Base-by-base conservation (phyloP, 2,113 vertebrate genomes). In the Urocolius indicus region DNA sequence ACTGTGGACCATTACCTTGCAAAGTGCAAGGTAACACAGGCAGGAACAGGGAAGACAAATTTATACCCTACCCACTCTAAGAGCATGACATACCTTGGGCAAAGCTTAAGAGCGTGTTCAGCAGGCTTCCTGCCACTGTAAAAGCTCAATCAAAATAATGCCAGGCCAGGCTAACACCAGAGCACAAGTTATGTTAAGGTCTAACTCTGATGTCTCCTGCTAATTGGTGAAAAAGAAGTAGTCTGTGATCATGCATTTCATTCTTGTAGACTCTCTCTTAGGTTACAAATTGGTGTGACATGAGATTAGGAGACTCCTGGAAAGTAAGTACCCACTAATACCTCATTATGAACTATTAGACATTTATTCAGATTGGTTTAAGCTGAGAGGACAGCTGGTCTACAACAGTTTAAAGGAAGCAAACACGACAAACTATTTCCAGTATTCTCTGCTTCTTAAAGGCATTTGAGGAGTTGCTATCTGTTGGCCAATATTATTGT, bases 291-390 rank as follows among this genome's bases (percentile, higher is more conserved):
- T 58, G 85, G 71, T 95, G 90, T 74, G 78, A 94, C 86, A 75
- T 66, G 89, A 91, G 69, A 87, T 92, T 94, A 95, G 58, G 49
- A 73, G 75, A 79, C 69, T 75, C 80, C 71, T 91, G 89, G 63
- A 88, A 93, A 88, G 72, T 46, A 93, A 95, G 75, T 89, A 84
- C 82, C 62, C 5, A 1, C 87, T 90, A 87, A 92, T 91, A 77
- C 67, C 95, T 95, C 85, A 83, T 95, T 96, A 95, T 81, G 69
- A 95, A 92, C 89, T 87, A 74, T 94, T 86, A 91, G 89, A 96
- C 57, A 43, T 94, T 87, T 81, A 84, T 87, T 92, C 8, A 4
- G 61, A 89, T 87, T 94, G 66, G 69, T 94, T 84, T 89, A 95
- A 92, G 78, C 77, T 82, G 54, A 57, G 75, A 94, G 69, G 87